Conservation (phyloP, 1,140 invertebrate genomes). For the Drosophila asahinai region DNA sequence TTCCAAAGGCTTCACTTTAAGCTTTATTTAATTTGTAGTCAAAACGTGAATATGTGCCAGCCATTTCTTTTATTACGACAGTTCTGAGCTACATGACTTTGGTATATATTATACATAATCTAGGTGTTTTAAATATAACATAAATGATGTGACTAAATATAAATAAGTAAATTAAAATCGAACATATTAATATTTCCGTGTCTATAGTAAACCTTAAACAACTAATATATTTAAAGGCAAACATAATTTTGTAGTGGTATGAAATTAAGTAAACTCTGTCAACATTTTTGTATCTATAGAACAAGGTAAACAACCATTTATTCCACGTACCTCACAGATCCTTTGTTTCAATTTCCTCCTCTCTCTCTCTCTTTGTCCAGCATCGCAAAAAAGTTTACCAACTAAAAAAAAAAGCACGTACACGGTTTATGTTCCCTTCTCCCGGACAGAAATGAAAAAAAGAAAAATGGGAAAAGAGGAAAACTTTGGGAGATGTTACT, state of each 20-base stretch:
- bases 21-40: constrained; percentile 1
- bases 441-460: background rate
- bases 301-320: constrained; percentile 10
- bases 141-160: background rate
- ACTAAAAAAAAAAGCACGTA: constrained; percentile 30
- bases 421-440: constrained; percentile 30
- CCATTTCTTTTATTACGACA: background rate
- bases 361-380: too few relatives aligned
- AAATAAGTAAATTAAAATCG: background rate
- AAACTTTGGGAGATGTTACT: constrained; percentile 33
- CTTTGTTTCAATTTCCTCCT: constrained; percentile 20
- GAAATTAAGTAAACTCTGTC: constrained; percentile 4
- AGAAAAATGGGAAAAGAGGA: constrained; percentile 1
- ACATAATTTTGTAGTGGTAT: background rate
- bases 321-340: constrained; percentile 1
- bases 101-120: background rate
- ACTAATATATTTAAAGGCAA: background rate
- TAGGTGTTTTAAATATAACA: background rate
- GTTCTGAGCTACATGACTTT: background rate
- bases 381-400: constrained; percentile 18
- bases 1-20: background rate
- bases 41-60: too few relatives aligned
- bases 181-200: background rate
- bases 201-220: background rate
- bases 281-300: background rate